Conservation (phyloP, 2,797 vertebrate genomes). For the Heteromormyrus szaboi region DNA sequence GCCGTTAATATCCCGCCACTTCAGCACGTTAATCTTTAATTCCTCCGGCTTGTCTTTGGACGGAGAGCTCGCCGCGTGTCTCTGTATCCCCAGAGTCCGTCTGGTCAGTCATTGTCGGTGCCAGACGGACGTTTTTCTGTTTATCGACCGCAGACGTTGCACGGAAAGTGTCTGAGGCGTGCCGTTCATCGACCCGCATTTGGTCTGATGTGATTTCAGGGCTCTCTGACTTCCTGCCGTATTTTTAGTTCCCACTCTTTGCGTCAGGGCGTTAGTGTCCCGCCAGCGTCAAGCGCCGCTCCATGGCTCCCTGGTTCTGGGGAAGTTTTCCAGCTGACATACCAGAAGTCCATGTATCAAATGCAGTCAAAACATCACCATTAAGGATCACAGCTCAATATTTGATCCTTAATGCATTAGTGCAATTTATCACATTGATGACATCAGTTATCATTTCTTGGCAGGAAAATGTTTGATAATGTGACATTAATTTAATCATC, state of each 20-base stretch:
- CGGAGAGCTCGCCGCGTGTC: background rate
- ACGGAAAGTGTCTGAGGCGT: background rate
- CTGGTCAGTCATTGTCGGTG: background rate
- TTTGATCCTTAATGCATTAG: background rate
- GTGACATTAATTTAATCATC: background rate
- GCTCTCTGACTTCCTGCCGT: background rate
- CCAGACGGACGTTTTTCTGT: background rate
- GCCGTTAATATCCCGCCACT: background rate
- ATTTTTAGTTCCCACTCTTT: background rate
- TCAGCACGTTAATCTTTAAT: background rate
- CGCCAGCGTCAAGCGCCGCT: background rate
- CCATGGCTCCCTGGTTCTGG: background rate
- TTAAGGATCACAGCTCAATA: background rate
- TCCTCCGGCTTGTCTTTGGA: background rate
- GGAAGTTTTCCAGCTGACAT: conserved; percentile 11
- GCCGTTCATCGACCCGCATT: background rate
- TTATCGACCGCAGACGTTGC: background rate
- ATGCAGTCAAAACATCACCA: background rate
- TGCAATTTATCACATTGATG: background rate
- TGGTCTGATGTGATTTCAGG: background rate
- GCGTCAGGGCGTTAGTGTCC: background rate
- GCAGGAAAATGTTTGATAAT: background rate
- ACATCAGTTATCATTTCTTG: background rate
- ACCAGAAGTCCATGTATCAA: background rate
- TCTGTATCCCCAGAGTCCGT: background rate